Conservation (phyloP, 1,140 invertebrate species). For the Aleiodes sp. region DNA sequence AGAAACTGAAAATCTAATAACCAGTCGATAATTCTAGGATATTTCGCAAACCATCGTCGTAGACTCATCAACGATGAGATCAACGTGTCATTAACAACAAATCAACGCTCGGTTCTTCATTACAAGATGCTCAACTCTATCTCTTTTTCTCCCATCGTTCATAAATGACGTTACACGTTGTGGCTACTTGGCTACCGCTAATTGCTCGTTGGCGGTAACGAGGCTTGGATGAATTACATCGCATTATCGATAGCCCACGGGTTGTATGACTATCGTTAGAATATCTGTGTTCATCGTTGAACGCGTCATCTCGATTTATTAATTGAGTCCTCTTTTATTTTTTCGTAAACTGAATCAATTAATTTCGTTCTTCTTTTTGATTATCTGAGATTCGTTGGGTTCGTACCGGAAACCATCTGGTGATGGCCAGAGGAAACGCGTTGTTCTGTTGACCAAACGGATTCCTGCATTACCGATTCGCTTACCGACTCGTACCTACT, state of each 20-base stretch:
- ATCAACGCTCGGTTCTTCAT: slow-evolving; percentile 45
- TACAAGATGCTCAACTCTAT: slow-evolving; percentile 25
- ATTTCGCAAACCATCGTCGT: not conserved
- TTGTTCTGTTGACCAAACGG: not conserved
- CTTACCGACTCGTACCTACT: slow-evolving; percentile 19
- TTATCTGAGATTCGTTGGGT: not conserved
- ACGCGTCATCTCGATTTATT: slow-evolving; percentile 21
- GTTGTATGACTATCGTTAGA: not conserved
- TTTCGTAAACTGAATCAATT: not conserved
- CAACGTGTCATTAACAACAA: slow-evolving; percentile 45
- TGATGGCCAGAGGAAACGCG: not conserved
- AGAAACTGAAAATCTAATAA: no score
- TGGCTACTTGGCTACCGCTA: slow-evolving; percentile 18
- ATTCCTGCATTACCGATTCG: not conserved
- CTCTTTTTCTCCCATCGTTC: slow-evolving; percentile 4
- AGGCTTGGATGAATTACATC: slow-evolving; percentile 19
- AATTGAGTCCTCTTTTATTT: not conserved
- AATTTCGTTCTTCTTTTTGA: not conserved
- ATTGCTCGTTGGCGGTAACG: slow-evolving; percentile 21
- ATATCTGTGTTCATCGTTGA: not conserved
- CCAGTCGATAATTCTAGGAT: not conserved
- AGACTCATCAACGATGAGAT: slow-evolving; percentile 24
- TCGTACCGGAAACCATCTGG: not conserved
- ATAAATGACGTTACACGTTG: not conserved
- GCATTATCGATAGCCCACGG: slow-evolving; percentile 27